These are phyloP conservation scores for Leptosomus discolor DNA, from an alignment of 2,113 vertebrate species.

Conservation along the genomic window DNA sequence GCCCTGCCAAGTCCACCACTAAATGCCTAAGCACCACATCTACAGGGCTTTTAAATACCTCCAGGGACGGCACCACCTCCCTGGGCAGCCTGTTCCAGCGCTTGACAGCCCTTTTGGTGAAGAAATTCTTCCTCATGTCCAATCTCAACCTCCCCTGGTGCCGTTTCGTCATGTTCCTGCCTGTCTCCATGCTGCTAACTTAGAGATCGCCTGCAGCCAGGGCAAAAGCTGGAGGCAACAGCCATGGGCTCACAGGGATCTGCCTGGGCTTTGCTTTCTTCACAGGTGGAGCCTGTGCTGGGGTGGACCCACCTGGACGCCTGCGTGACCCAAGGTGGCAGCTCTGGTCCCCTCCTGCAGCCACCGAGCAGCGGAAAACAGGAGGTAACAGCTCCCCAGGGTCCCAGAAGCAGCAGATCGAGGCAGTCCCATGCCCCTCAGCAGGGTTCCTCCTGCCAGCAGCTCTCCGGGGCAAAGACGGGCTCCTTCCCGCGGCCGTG, in stretches of 20 bases:
- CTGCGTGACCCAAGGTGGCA: not conserved
- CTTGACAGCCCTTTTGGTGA: not conserved
- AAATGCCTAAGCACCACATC: accelerated
- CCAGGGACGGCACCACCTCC: not conserved
- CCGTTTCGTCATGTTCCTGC: not conserved
- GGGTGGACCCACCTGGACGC: not conserved
- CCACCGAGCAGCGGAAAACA: accelerated
- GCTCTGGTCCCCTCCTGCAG: not conserved
- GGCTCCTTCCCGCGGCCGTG: accelerated
- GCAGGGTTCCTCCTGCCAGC: not conserved
- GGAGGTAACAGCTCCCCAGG: not conserved
- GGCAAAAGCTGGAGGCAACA: not conserved
- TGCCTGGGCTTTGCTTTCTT: not conserved
- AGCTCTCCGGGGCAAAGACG: not conserved
- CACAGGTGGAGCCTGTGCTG: not conserved
- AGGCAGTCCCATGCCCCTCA: not conserved
- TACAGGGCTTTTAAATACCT: accelerated
- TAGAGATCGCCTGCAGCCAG: not conserved
- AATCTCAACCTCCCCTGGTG: accelerated
- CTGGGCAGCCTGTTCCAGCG: not conserved
- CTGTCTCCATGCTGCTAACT: not conserved
- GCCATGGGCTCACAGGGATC: accelerated
- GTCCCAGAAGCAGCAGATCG: accelerated
- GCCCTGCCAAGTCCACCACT: not conserved
- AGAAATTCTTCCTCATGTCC: not conserved